Evolutionary conservation across 2,888 invertebrate genomes (phyloP).

Genomic region (Abrostola triplasia): DNA sequence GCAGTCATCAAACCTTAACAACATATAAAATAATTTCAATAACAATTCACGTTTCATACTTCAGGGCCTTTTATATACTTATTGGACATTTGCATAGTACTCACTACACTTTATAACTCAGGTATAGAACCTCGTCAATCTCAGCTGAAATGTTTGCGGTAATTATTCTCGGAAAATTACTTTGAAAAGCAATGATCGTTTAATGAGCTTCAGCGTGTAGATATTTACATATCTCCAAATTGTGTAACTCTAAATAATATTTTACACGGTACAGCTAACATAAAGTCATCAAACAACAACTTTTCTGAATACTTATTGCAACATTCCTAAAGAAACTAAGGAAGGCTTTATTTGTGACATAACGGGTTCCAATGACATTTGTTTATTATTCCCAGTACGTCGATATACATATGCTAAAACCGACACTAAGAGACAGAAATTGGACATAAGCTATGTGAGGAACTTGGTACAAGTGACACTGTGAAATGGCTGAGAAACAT

Average conservation of each 20-base stretch:
- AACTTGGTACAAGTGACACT: constrained; percentile 54
- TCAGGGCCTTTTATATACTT: constrained; percentile 22
- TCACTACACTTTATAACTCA: constrained; percentile 16
- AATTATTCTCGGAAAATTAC: constrained; percentile 36
- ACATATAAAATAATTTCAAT: constrained; percentile 24
- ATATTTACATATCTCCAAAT: constrained; percentile 41
- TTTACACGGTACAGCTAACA: constrained; percentile 20
- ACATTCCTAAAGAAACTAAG: constrained; percentile 29
- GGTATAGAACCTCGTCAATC: constrained; percentile 20
- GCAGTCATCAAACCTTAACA: too few species aligned
- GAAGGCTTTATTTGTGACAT: constrained; percentile 10
- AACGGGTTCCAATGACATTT: constrained; percentile 29
- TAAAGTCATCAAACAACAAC: constrained; percentile 25
- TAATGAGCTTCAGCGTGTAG: constrained; percentile 20
- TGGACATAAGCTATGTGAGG: constrained; percentile 58
- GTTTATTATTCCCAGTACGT: constrained; percentile 20
- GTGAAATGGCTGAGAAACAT: constrained; percentile 63
- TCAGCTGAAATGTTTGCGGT: constrained; percentile 13
- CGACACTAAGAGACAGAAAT: constrained; percentile 49
- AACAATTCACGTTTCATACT: constrained; percentile 22
- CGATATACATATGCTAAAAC: constrained; percentile 26
- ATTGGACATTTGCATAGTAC: constrained; percentile 28
- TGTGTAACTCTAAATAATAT: constrained; percentile 28
- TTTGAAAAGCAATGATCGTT: constrained; percentile 36
- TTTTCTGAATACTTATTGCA: constrained; percentile 22